Evolutionary conservation across 2,888 invertebrate genomes (phyloP).

Genomic region (Polydesmus complanatus): DNA sequence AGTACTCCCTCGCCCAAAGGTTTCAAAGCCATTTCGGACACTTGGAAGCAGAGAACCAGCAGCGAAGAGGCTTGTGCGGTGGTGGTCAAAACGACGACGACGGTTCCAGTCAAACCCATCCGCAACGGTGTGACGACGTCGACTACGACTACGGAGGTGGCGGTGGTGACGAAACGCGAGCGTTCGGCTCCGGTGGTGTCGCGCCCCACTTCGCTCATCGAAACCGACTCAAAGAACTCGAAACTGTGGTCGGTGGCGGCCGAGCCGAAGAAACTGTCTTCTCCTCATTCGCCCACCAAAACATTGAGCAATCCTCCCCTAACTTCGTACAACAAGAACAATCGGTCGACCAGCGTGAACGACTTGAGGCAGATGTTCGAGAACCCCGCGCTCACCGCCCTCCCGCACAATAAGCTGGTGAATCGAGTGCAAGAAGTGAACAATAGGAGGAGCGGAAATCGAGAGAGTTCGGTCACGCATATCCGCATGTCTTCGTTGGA

Average conservation of each 20-base stretch:
- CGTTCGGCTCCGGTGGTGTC: slow-evolving; percentile 4
- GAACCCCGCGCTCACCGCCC: neutral
- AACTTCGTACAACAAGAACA: neutral
- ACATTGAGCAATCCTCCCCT: neutral
- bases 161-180: neutral
- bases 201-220: slow-evolving; percentile 15
- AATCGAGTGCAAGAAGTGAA: too few species aligned
- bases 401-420: neutral
- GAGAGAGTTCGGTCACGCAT: slow-evolving; percentile 5
- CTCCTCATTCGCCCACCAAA: neutral
- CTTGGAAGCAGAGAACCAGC: slow-evolving; percentile 28
- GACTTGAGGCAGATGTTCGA: slow-evolving; percentile 16
- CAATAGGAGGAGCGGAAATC: neutral
- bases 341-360: slow-evolving; percentile 11
- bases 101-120: neutral
- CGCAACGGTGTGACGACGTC: neutral
- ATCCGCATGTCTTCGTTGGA: slow-evolving; percentile 39
- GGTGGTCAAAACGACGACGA: neutral
- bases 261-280: neutral
- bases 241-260: slow-evolving; percentile 5
- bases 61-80: neutral
- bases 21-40: slow-evolving; percentile 30
- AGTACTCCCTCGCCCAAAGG: slow-evolving; percentile 19
- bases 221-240: slow-evolving; percentile 8
- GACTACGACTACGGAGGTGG: neutral